Evolutionary conservation across 2,888 invertebrate species (phyloP).

Genomic region (Synergus laeviventris): DNA sequence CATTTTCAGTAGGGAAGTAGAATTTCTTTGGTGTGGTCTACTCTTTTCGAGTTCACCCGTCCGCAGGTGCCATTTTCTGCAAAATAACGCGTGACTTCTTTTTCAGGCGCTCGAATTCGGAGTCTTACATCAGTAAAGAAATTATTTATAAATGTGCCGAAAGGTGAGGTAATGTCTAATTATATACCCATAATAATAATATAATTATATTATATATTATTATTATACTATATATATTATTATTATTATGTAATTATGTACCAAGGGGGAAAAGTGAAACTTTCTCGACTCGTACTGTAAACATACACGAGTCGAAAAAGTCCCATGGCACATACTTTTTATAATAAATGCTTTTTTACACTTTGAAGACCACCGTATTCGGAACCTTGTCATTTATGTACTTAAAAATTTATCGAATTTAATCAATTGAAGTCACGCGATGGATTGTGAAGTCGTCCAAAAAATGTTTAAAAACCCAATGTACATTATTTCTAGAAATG

Average conservation of each 20-base stretch:
- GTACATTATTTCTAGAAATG: conserved; percentile 61
- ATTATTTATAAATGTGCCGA: neutral
- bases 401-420: conserved; percentile 37
- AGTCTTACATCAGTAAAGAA: neutral
- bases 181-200: too few species aligned
- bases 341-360: too few species aligned
- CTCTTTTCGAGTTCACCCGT: conserved; percentile 6
- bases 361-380: neutral
- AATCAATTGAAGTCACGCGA: conserved; percentile 18
- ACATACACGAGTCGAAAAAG: too few species aligned
- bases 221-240: too few species aligned
- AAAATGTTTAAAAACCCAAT: conserved; percentile 49
- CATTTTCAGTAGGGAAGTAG: neutral
- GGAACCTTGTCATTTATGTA: conserved; percentile 10
- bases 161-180: too few species aligned
- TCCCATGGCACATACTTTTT: too few species aligned
- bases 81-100: conserved; percentile 15
- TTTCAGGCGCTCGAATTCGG: neutral
- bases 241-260: too few species aligned
- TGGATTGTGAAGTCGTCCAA: conserved; percentile 19
- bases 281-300: too few species aligned
- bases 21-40: neutral
- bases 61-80: conserved; percentile 36
- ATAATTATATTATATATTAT: too few species aligned
- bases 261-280: too few species aligned